Evolutionary conservation across 2,797 vertebrate species (phyloP).

Genomic region (Podarcis siculus): DNA sequence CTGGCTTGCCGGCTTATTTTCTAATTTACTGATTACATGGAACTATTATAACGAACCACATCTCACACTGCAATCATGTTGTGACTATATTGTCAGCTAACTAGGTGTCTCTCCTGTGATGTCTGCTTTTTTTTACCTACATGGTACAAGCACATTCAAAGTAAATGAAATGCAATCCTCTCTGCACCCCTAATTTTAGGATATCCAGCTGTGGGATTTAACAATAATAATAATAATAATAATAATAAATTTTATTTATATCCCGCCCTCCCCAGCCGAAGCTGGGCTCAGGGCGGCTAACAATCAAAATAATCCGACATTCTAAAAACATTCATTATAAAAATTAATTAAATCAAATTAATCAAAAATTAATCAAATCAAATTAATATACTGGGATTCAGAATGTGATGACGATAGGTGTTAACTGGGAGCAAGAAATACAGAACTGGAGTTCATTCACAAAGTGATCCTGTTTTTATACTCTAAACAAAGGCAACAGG

Average conservation of each 20-base stretch:
- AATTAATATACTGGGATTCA: not conserved
- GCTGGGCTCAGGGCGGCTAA: too few relatives aligned
- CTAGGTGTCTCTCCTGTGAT: not conserved
- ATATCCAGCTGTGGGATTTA: not conserved
- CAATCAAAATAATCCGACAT: too few relatives aligned
- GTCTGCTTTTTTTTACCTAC: not conserved
- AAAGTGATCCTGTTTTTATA: not conserved
- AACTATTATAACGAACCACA: not conserved
- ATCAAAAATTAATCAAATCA: too few relatives aligned
- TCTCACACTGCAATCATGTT: not conserved
- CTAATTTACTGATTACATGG: not conserved
- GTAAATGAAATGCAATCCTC: not conserved
- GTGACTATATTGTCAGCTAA: too few relatives aligned
- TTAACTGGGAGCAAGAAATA: not conserved
- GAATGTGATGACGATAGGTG: not conserved
- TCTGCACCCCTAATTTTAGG: not conserved
- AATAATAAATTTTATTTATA: too few relatives aligned
- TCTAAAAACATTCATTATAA: too few relatives aligned
- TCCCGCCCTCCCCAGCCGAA: too few relatives aligned
- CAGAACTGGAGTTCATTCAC: not conserved
- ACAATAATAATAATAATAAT: too few relatives aligned
- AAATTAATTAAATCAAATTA: too few relatives aligned
- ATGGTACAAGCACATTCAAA: too few relatives aligned
- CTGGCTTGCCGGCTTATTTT: not conserved
- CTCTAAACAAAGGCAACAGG: too few relatives aligned